Base-by-base conservation (phyloP, 2,797 vertebrate species). In the Sebastes cheni region DNA sequence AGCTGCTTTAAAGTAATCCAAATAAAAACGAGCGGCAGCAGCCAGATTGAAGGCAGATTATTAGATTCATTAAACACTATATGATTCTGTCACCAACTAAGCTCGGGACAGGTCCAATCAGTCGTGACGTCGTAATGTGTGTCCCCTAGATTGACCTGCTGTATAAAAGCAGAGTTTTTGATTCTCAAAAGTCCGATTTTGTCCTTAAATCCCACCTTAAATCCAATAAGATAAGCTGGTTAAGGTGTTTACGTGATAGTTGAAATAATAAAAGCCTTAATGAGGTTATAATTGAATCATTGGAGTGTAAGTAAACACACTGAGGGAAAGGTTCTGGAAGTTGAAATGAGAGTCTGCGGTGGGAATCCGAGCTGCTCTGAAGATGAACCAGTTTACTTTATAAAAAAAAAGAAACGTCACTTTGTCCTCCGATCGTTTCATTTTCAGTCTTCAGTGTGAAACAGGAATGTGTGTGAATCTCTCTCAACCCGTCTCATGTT, bases 391-490 rank as follows among this genome's bases (percentile, higher is more conserved):
- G 52, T 46, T 3, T 6, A 5, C 30, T 55, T 58, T 2, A 6
- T 42, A n/a, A 18, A 18, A 42, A 55, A 65, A 23, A 27, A 14
- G 14, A 16, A 23, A 22, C 18, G 4, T 16, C 39, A 22, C 29
- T 55, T 34, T 69, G 50, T 68, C 36, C 50, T 64, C 32, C 1
- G 61, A 67, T 82, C 65, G 1, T 36, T 64, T 84, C n/a, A 3
- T 82, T 77, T 86, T 80, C 52, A 70, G 64, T 82, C 78, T 78
- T 58, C 14, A 61, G 69, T 75, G 27, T 3, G 67, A 67, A 66
- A 76, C 73, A 80, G 89, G 88, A 89, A 90, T 91, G 88, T 86
- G 84, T 88, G 86, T 80, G 91, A 90, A 88, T 82, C 61, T 32
- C 81, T 86, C 83, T 80, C 76, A 34, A 68, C 83, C 55, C 67